Evolutionary conservation across 2,797 vertebrate genomes (phyloP).

Genomic region (Arctocebus calabarensis): DNA sequence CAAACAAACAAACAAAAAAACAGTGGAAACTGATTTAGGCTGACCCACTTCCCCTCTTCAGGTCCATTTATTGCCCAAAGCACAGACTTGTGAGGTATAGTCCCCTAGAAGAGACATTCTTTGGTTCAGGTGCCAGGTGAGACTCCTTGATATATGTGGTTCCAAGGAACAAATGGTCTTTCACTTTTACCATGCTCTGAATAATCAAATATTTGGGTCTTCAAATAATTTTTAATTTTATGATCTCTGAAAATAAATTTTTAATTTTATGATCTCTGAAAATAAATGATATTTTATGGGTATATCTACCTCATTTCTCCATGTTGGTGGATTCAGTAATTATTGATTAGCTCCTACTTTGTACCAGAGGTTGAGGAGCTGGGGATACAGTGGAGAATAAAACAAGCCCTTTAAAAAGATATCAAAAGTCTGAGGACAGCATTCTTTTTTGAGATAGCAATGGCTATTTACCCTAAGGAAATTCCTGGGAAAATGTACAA

Average conservation of each 20-base stretch:
- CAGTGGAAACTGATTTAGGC: not conserved
- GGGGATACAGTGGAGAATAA: not conserved
- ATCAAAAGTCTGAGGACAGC: not conserved
- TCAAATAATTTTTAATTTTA: not conserved
- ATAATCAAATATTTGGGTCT: not conserved
- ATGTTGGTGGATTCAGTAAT: not conserved
- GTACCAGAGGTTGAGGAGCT: not conserved
- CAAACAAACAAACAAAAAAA: too few species aligned
- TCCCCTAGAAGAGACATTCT: not conserved
- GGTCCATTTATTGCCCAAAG: not conserved
- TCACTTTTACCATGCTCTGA: not conserved
- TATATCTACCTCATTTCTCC: not conserved
- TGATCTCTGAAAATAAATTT: not conserved
- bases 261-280: not conserved
- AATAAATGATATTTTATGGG: not conserved
- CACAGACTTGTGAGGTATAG: not conserved
- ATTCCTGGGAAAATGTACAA: not conserved
- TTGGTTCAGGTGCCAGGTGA: not conserved
- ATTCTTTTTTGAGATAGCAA: not conserved
- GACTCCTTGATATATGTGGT: not conserved
- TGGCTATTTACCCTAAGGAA: not conserved
- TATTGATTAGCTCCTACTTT: not conserved
- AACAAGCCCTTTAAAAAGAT: not conserved
- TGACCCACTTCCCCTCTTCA: not conserved
- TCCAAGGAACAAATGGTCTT: not conserved